Conservation (phyloP, 2,113 vertebrate genomes). For the Muscicapa adusta region DNA sequence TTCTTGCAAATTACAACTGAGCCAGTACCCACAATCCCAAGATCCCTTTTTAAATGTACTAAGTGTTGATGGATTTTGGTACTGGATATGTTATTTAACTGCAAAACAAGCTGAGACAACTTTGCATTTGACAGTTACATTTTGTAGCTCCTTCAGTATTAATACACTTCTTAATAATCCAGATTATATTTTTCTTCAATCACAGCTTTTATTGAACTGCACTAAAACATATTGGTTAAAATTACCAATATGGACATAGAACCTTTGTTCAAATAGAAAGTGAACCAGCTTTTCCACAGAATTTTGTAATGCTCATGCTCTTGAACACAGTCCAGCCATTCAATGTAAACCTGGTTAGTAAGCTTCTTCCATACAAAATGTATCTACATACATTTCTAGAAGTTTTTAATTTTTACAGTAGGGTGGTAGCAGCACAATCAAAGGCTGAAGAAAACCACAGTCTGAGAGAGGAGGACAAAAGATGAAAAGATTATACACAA, state of each 20-base stretch:
- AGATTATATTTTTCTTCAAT: neutral
- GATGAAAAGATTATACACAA: neutral
- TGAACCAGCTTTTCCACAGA: neutral
- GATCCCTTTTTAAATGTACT: neutral
- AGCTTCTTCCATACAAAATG: neutral
- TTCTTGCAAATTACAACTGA: neutral
- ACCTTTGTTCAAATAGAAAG: neutral
- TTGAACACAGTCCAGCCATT: neutral
- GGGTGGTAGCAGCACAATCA: neutral
- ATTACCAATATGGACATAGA: neutral
- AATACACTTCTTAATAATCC: neutral
- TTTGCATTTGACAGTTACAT: neutral
- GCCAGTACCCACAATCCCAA: neutral
- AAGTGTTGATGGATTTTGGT: conserved; percentile 1
- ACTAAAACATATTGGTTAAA: neutral
- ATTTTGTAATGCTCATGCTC: neutral
- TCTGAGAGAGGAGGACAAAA: neutral
- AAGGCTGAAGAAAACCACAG: neutral
- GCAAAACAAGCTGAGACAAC: neutral
- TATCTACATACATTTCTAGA: neutral
- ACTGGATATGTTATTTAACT: neutral
- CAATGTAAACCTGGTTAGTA: neutral
- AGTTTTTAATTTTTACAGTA: neutral
- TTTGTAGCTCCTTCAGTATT: neutral
- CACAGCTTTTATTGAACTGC: neutral